Evolutionary conservation across 2,888 invertebrate species (phyloP), one percentile per base, ranked within the genome.

Genomic region (Orthonychiurus folsomi): DNA sequence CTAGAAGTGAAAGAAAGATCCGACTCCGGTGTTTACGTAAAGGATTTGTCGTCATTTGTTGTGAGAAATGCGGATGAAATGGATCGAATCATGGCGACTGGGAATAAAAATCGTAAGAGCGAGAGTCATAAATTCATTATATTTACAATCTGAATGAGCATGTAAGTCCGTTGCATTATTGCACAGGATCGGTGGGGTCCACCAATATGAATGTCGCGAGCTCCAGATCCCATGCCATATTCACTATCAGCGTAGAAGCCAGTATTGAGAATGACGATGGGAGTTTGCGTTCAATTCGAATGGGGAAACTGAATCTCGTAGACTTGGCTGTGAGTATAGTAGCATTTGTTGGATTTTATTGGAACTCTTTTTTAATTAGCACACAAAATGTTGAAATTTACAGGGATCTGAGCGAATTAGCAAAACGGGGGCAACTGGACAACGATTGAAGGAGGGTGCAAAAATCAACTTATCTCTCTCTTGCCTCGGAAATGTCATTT

Each of bases 141-240:
- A 25, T 9, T 56, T 26, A 56, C 12, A 56, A 53, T 53, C 20
- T n/a, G n/a, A n/a, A n/a, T n/a, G n/a, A n/a, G n/a, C 9, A 53
- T 18, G 12, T 21, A 21, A 20, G 21, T 27, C 12, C 12, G 27
- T 15, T 25, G 24, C 12, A 27, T 56, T 56, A 21, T 15, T 56
- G 26, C 12, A 56, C 26, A 12, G 84, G 85, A 62, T 84, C 84
- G 55, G 88, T 89, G 3, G 90, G 90, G 28, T 88, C 95, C 0
- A 99, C 99, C 0, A 89, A 94, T 70, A 99, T 99, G 96, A 99
- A 99, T 78, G 86, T 88, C 15, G 91, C 92, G 75, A 95, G 95
- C 73, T 96, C 95, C 0, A 82, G 97, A 58, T 96, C 95, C 0
- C 99, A 99, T 80, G 96, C 97, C 9, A 96, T 99, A 73, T 99